Evolutionary conservation across 2,797 vertebrate species (phyloP).

Genomic region (Anguilla anguilla): DNA sequence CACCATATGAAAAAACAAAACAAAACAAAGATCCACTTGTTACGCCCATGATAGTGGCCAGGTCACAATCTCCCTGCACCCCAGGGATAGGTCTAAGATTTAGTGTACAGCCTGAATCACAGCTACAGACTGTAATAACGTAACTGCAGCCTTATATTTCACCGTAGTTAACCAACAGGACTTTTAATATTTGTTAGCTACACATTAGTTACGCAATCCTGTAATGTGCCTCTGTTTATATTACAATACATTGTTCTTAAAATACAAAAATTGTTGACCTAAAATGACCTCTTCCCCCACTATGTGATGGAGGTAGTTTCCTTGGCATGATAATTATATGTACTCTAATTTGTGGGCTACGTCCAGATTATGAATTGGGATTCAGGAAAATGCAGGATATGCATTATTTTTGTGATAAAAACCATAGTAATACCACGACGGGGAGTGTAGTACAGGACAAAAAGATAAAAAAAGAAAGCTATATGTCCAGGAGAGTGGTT

Average conservation of each 20-base stretch:
- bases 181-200: neutral
- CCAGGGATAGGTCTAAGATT: neutral
- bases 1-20: neutral
- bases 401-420: conserved; percentile 13
- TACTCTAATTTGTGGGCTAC: neutral
- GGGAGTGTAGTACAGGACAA: neutral
- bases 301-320: neutral
- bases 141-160: neutral
- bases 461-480: conserved; percentile 23
- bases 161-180: neutral
- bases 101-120: neutral
- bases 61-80: too few relatives aligned
- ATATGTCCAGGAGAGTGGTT: conserved; percentile 27
- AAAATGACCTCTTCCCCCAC: neutral
- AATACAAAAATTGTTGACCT: neutral
- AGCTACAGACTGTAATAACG: neutral
- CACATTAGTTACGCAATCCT: neutral
- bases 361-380: conserved; percentile 3
- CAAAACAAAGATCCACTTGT: neutral
- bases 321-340: neutral
- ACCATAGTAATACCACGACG: neutral
- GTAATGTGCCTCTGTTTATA: neutral
- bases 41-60: neutral
- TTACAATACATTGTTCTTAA: neutral
- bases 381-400: neutral